These are phyloP conservation scores for Aphelocoma coerulescens DNA, from an alignment of 2,113 vertebrate species.

Conservation along the genomic window DNA sequence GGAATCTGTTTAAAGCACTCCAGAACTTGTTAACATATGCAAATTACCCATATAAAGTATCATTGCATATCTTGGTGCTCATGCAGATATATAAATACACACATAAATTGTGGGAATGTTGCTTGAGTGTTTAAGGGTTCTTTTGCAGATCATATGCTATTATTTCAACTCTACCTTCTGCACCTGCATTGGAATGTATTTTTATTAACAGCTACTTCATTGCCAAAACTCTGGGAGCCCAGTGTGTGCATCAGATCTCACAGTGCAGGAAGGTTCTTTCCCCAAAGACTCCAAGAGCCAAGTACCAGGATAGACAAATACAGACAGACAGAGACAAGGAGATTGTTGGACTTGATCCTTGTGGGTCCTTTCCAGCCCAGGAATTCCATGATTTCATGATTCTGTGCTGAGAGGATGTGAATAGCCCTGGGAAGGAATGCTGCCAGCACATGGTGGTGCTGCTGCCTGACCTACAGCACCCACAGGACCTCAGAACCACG, in stretches of 20 bases:
- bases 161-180: not conserved
- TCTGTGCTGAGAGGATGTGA: not conserved
- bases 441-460: not conserved
- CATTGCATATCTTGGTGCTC: not conserved
- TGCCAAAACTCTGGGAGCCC: not conserved
- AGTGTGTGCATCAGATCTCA: not conserved
- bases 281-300: not conserved
- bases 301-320: not conserved
- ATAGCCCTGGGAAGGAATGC: not conserved
- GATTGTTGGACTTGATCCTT: not conserved
- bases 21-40: not conserved
- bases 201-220: not conserved
- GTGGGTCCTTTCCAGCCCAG: not conserved
- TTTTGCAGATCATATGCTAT: not conserved
- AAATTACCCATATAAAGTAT: not conserved
- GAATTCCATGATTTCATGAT: not conserved
- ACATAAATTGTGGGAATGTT: not conserved
- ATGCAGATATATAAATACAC: not conserved
- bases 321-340: not conserved
- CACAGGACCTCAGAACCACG: rapidly evolving
- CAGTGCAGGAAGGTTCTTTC: not conserved
- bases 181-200: not conserved
- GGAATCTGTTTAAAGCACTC: not conserved
- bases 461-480: not conserved
- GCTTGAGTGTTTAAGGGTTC: not conserved